These are phyloP conservation scores for Aphaenogaster rudis DNA, from an alignment of 1,140 invertebrate species.

Conservation along the genomic window DNA sequence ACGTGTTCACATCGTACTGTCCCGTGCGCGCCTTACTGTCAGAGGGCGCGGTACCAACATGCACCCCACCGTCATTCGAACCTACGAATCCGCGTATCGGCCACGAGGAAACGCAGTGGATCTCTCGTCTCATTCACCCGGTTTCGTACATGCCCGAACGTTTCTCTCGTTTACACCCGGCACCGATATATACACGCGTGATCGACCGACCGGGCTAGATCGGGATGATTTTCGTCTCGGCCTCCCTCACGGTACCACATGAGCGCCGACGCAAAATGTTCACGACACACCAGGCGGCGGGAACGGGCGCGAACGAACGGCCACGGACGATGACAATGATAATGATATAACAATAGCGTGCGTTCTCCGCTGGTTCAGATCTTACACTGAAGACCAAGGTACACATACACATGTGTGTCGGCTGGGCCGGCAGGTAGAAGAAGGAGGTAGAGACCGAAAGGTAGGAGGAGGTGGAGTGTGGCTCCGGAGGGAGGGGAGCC, in stretches of 20 bases:
- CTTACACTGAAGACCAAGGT: conserved; percentile 86
- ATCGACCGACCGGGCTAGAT: not conserved
- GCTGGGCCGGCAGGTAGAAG: conserved; percentile 80
- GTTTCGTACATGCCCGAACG: conserved; percentile 7
- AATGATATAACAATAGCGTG: conserved; percentile 87
- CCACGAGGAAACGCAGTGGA: conserved; percentile 6
- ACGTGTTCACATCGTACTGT: conserved; percentile 76
- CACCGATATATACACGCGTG: conserved; percentile 24
- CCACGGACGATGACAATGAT: conserved; percentile 82
- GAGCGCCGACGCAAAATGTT: conserved; percentile 49
- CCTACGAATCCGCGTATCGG: conserved; percentile 32
- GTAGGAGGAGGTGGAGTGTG: conserved; percentile 79
- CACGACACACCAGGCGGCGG: conserved; percentile 58
- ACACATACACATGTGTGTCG: conserved; percentile 86
- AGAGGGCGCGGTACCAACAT: conserved; percentile 66
- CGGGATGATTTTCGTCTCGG: conserved; percentile 11
- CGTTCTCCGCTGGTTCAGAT: conserved; percentile 87
- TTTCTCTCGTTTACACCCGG: conserved; percentile 34
- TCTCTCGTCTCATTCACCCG: conserved; percentile 14
- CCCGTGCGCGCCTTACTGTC: conserved; percentile 69
- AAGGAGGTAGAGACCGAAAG: conserved; percentile 76
- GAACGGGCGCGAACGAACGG: conserved; percentile 68
- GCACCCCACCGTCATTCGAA: conserved; percentile 61
- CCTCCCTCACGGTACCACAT: conserved; percentile 29
- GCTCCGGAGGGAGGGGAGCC: conserved; percentile 76